Percentiles rank a stretch among this genome's conserved stretches.
These are phyloP conservation scores for Seriola dumerili DNA, from an alignment of 2,113 vertebrate species.

Conservation along the genomic window DNA sequence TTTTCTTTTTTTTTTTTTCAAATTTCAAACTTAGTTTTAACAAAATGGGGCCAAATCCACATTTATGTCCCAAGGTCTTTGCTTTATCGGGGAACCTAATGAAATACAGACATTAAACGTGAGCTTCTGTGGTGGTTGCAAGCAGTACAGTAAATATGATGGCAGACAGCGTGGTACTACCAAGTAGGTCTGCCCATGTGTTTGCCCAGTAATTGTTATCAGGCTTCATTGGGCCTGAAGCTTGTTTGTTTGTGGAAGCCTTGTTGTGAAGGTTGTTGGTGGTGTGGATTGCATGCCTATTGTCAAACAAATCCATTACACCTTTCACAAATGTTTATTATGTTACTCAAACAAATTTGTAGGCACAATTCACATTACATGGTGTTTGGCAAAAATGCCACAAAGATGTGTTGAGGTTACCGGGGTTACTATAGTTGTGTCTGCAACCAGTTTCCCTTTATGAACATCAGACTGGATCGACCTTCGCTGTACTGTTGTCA, in stretches of 20 bases:
- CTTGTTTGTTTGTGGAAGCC: constrained; percentile 23
- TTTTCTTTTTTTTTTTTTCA: too few species aligned
- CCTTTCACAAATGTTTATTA: constrained; percentile 25
- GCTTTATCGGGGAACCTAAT: background rate
- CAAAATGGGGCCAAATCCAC: background rate
- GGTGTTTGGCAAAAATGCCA: constrained; percentile 25
- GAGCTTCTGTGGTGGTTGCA: constrained; percentile 16
- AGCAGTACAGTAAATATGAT: constrained; percentile 26
- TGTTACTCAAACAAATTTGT: constrained; percentile 19
- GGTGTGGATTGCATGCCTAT: background rate
- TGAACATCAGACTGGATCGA: constrained; percentile 1
- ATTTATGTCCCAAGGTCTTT: background rate
- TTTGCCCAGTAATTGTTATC: constrained; percentile 28
- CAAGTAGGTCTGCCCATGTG: constrained; percentile 21
- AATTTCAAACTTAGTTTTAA: background rate
- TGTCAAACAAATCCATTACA: constrained; percentile 34
- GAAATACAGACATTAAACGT: constrained; percentile 3
- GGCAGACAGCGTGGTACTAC: constrained; percentile 15
- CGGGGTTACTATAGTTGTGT: background rate
- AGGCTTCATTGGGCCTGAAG: constrained; percentile 20
- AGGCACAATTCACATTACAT: constrained; percentile 26
- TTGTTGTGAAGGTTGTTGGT: constrained; percentile 17
- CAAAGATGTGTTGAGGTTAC: constrained; percentile 1
- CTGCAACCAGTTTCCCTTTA: constrained; percentile 3
- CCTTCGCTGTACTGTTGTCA: background rate